Percentiles rank a stretch among this genome's conserved stretches.
Conservation (phyloP, 2,113 vertebrate species). For the Regulus satrapa region DNA sequence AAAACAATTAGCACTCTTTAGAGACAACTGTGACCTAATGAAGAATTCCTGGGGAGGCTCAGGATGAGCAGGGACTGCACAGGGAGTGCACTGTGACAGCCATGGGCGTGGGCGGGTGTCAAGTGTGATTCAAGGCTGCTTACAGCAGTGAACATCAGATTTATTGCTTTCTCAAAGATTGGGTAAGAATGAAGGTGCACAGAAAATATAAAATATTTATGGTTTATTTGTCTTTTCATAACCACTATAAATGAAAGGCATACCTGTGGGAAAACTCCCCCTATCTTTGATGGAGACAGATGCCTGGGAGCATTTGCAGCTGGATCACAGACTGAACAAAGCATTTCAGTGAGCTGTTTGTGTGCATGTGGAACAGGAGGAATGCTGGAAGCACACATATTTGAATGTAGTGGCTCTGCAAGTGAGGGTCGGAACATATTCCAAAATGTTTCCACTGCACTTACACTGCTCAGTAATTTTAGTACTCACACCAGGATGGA, state of each 20-base stretch:
- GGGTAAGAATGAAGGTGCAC: not conserved
- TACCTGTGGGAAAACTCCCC: not conserved
- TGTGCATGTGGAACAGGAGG: not conserved
- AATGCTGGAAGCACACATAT: not conserved
- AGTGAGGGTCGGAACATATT: not conserved
- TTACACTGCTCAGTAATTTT: not conserved
- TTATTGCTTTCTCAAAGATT: not conserved
- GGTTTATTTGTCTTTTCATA: conserved; percentile 6
- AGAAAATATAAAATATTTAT: not conserved
- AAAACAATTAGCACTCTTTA: not conserved
- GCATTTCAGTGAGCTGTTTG: not conserved
- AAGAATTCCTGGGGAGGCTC: not conserved
- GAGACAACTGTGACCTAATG: not conserved
- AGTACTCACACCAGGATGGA: not conserved
- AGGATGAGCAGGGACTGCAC: not conserved
- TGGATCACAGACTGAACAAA: not conserved
- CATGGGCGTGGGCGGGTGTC: fast-evolving
- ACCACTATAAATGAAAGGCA: not conserved
- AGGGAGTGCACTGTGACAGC: not conserved
- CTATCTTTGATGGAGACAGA: not conserved
- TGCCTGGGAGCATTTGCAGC: not conserved
- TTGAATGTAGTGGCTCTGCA: not conserved
- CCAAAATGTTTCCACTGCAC: not conserved
- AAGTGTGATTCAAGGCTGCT: not conserved
- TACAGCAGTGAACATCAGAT: not conserved